These are phyloP conservation scores for Drosophila planitibia DNA, from an alignment of 2,888 invertebrate species.

Conservation along the genomic window DNA sequence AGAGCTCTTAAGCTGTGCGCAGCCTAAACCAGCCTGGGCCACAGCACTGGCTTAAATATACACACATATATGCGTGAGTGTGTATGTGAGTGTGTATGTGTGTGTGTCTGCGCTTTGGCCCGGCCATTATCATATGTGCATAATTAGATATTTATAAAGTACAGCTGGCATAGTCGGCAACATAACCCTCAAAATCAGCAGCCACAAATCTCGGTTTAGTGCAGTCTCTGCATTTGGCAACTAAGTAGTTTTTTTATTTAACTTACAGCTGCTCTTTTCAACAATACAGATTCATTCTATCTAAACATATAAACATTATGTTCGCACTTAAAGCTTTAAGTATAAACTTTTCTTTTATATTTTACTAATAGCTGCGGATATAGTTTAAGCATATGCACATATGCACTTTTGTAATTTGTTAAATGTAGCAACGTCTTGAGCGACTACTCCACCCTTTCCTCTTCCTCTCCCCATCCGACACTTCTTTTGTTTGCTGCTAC, in stretches of 20 bases:
- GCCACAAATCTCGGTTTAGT: slow-evolving; percentile 35
- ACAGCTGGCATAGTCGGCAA: slow-evolving; percentile 14
- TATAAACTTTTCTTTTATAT: slow-evolving; percentile 42
- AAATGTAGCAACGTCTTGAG: slow-evolving; percentile 23
- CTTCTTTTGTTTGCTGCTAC: background rate
- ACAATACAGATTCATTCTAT: background rate
- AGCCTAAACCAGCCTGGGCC: slow-evolving; percentile 26
- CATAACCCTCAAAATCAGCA: slow-evolving; percentile 10
- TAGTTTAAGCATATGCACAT: slow-evolving; percentile 62
- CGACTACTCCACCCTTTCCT: too few relatives aligned
- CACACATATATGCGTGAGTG: background rate
- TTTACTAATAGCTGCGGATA: slow-evolving; percentile 53
- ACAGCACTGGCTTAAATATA: slow-evolving; percentile 17
- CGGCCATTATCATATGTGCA: slow-evolving; percentile 29
- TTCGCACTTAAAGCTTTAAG: slow-evolving; percentile 2
- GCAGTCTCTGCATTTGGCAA: background rate
- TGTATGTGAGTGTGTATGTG: background rate
- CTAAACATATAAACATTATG: background rate
- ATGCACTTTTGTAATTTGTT: slow-evolving; percentile 67
- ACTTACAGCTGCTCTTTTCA: background rate
- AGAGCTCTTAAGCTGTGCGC: slow-evolving; percentile 39
- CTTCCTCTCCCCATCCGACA: background rate
- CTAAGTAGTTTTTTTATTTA: background rate
- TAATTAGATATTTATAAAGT: slow-evolving; percentile 53
- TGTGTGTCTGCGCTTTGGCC: background rate